Evolutionary conservation across 2,797 vertebrate species (phyloP), one percentile per base, ranked within the genome.

Genomic region (Pangasius krempfi): DNA sequence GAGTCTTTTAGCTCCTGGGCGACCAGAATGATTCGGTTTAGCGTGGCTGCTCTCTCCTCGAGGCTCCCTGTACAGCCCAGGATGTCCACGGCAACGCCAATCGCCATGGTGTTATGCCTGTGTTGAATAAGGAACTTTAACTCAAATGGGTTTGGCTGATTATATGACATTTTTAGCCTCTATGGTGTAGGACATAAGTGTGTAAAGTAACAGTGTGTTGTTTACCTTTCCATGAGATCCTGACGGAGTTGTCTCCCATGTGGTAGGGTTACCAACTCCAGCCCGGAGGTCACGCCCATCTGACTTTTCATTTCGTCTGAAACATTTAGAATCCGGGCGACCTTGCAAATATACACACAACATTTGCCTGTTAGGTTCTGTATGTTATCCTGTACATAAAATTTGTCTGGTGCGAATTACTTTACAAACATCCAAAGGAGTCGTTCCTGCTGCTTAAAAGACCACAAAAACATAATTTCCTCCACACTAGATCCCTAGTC

Each of bases 141-240:
- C 80, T 82, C 10, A 25, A 58, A 58, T 0, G 54, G 25, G 6
- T 27, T 84, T 2, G 22, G 64, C 20, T 70, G 66, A 25, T 56
- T 52, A 6, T 13, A 13, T 70, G 47, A 54, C 64, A 54, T 54
- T 70, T 27, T 70, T 68, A 30, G 1, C 5, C 3, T 80, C 27
- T 22, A 50, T 60, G 30, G 20, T 76, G 44, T 27, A 75, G n/a
- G 37, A 58, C 50, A 68, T 66, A 10, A 60, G 66, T 84, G 58
- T 81, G 50, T 81, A 52, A 20, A 58, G 5, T 58, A 84, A 72
- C 47, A 66, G 79, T n/a, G 33, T 82, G 25, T 66, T 4, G 44
- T 91, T 95, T 95, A 99, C 99, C 99, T 97, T 94, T 99, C 99
- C 88, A 98, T 97, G 85, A 99, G 96, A 94, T 99, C 99, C 90